A percentile compares a stretch with the other conserved stretches of the same genome.
These are phyloP conservation scores for Sminthopsis crassicaudata DNA, from an alignment of 2,113 vertebrate genomes.

Conservation along the genomic window DNA sequence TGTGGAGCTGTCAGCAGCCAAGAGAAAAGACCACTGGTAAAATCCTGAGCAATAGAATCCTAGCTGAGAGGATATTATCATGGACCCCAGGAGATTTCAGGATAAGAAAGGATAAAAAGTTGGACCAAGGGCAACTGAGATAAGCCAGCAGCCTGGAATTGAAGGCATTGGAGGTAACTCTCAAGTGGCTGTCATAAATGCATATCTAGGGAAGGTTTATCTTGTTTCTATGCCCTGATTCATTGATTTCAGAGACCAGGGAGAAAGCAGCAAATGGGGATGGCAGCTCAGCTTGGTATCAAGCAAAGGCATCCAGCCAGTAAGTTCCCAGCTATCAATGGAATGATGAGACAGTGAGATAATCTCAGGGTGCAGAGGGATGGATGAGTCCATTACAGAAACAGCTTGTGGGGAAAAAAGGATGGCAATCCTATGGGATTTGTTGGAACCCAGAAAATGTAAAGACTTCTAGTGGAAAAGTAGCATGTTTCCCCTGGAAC, in stretches of 20 bases:
- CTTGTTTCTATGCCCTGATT: neutral
- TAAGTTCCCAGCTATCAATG: no score
- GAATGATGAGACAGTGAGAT: no score
- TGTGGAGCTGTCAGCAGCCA: slow-evolving; percentile 37
- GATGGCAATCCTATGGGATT: no score
- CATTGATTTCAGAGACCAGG: neutral
- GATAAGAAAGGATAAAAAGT: slow-evolving; percentile 55
- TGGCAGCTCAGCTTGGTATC: neutral
- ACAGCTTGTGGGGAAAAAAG: no score
- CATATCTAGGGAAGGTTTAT: slow-evolving; percentile 49
- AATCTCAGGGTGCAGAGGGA: no score
- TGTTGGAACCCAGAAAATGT: no score
- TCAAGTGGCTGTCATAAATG: slow-evolving; percentile 49
- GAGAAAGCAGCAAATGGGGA: slow-evolving; percentile 45
- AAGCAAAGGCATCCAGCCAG: no score
- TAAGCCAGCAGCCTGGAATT: no score
- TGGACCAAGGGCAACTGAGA: no score
- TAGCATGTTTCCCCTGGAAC: no score
- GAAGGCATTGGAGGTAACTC: neutral
- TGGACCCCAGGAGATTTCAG: slow-evolving; percentile 59
- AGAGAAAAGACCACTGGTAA: slow-evolving; percentile 62
- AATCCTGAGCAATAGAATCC: slow-evolving; percentile 65
- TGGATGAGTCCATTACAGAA: no score
- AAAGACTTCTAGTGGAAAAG: no score
- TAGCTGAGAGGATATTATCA: slow-evolving; percentile 46